Base-by-base conservation (phyloP, 2,888 invertebrate genomes). In the Ormyrus nitidulus region DNA sequence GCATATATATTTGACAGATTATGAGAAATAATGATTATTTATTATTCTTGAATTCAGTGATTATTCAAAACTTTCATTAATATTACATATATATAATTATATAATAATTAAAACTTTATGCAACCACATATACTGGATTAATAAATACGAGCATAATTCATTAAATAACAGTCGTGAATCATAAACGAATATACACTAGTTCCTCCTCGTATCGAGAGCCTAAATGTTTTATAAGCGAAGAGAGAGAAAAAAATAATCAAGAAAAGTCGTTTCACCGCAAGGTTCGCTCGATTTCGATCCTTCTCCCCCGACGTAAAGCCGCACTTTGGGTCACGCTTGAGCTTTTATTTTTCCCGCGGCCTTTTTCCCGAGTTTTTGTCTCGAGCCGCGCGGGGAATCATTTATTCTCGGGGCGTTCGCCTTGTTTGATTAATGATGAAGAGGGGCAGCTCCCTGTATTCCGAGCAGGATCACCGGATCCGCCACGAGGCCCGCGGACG, bases 381-480 rank as follows among this genome's bases (percentile, higher is more conserved):
- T 65, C 49, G 34, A 11, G 54, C n/a, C 2, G 61, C 44, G n/a
- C 0, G 3, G 46, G 9, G 66, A 75, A 75, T 75, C 66, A 66
- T 75, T 75, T 75, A 68, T 75, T 76, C 51, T 66, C 76, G 46
- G 19, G 34, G 11, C 4, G 3, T 10, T 53, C 19, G 69, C 44
- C 19, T 49, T 19, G 48, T 48, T 76, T 76, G 76, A 70, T 76
- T 76, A 69, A 76, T 64, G 76, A 76, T 19, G 62, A 68, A 61
- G 61, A 59, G 58, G 19, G 19, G 19, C 19, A 13, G 1, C 19
- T 19, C 19, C 19, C 19, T 2, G 19, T 19, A 19, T 61, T 68
- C 61, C 46, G 49, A 6, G 10, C 56, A n/a, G 76, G 62, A 62
- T 69, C 48, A 62, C 34, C 9, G 65, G 46, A 9, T 53, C 11